phyloP scores from a whole-genome alignment of 2,797 vertebrate genomes.

The Myotis pilosus region DNA sequence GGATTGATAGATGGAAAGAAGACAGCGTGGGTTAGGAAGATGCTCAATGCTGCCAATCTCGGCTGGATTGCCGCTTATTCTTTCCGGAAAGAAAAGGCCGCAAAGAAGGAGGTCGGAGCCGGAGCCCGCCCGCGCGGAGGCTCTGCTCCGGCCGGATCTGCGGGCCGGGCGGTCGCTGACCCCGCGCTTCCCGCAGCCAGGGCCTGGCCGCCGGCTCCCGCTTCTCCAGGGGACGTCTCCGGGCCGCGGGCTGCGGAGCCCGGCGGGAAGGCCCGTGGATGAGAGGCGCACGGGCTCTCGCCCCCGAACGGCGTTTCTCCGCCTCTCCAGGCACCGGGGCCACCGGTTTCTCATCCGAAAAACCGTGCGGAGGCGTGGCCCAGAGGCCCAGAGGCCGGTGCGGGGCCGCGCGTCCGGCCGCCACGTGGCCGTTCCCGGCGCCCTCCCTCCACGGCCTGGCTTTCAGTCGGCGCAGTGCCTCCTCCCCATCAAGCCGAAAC shows the following conservation, averaged over 20 bases:
- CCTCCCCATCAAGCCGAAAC: background rate
- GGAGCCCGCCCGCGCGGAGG: background rate
- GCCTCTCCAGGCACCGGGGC: background rate
- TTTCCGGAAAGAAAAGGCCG: slow-evolving; percentile 49
- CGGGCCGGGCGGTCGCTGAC: background rate
- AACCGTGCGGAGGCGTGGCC: background rate
- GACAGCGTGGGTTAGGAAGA: slow-evolving; percentile 77
- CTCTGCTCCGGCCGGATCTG: background rate
- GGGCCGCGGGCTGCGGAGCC: background rate
- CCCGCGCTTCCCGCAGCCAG: background rate
- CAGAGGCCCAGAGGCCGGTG: background rate
- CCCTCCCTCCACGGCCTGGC: background rate
- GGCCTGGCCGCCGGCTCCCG: background rate
- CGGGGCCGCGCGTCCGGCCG: background rate
- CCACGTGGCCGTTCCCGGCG: slow-evolving; percentile 34
- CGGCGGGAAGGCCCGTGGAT: background rate
- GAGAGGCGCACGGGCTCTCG: background rate
- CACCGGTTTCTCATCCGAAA: background rate
- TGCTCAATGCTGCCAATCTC: slow-evolving; percentile 78
- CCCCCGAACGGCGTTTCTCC: background rate
- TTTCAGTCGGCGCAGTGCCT: background rate
- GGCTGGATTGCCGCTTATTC: slow-evolving; percentile 41
- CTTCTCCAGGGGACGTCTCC: background rate
- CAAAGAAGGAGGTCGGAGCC: background rate
- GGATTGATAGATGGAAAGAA: slow-evolving; percentile 80